Evolutionary conservation across 2,113 vertebrate species (phyloP), one percentile per base, ranked within the genome.

Genomic region (Pteropus alecto): DNA sequence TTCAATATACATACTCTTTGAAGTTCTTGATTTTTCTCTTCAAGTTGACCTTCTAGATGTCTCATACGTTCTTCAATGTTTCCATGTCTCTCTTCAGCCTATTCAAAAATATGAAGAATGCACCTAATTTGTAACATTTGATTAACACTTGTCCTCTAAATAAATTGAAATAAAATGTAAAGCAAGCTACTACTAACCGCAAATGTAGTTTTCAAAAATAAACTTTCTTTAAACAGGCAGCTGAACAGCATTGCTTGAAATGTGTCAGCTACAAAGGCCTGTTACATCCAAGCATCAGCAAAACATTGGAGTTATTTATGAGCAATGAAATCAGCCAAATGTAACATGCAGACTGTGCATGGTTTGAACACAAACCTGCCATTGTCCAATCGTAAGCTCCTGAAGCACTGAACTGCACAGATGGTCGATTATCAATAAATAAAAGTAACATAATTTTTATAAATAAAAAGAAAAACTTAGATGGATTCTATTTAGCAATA

Each of bases 1-100:
- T 79, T 87, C 16, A 77, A 87, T 95, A 58, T 58, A 98, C 98
- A 82, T 98, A 99, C 99, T 99, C 99, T 99, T 87, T 99, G 99
- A 98, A 99, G 99, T 98, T 99, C 99, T 98, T 99, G 99, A 98
- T 99, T 99, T 98, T 99, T 99, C 98, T 99, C 99, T 99, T 99
- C 99, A 97, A 99, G 99, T 98, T 99, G 99, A 96, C 99, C 99
- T 98, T 99, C 99, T 96, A 99, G 98, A 97, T 99, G 99, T 95
- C 99, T 99, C 99, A 99, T 99, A 33, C 99, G 99, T 97, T 99
- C 99, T 98, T 99, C 99, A 67, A 99, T 99, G 98, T 99, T 99
- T 86, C 99, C 99, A 93, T 99, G 99, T 95, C 99, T 99, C 98
- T 99, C 99, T 97, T 99, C 99, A 89, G 99, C 99, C 99, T 99